Evolutionary conservation across 1,140 invertebrate genomes (phyloP).

Genomic region (Acyrthosiphon pisum): DNA sequence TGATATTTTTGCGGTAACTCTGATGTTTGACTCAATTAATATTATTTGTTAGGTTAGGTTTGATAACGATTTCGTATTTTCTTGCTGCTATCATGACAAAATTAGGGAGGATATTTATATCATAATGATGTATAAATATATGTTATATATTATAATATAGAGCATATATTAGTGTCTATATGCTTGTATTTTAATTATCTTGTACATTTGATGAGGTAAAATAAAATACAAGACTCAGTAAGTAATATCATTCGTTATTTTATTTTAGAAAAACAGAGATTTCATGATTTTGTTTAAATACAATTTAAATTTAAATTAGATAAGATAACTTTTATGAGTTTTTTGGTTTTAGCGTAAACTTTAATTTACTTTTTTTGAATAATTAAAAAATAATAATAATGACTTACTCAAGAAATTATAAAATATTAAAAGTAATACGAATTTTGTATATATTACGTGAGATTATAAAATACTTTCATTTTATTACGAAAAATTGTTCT

Average conservation of each 20-base stretch:
- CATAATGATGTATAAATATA: too few species aligned
- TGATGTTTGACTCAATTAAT: too few species aligned
- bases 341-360: neutral
- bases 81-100: too few species aligned
- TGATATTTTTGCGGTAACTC: too few species aligned
- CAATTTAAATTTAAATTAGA: neutral
- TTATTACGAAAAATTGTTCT: neutral
- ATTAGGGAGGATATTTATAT: too few species aligned
- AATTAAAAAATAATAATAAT: constrained; percentile 24
- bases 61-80: too few species aligned
- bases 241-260: neutral
- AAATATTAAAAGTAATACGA: neutral
- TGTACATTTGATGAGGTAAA: neutral
- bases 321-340: neutral
- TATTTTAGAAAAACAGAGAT: neutral
- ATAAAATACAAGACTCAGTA: neutral
- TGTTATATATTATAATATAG: neutral
- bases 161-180: neutral
- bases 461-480: neutral
- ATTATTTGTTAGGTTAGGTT: too few species aligned
- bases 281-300: neutral
- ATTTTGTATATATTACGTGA: constrained; percentile 8
- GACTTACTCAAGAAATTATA: neutral
- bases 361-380: neutral
- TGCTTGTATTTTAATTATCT: neutral